Evolutionary conservation across 2,113 vertebrate genomes (phyloP).

Genomic region (Tragelaphus scriptus): DNA sequence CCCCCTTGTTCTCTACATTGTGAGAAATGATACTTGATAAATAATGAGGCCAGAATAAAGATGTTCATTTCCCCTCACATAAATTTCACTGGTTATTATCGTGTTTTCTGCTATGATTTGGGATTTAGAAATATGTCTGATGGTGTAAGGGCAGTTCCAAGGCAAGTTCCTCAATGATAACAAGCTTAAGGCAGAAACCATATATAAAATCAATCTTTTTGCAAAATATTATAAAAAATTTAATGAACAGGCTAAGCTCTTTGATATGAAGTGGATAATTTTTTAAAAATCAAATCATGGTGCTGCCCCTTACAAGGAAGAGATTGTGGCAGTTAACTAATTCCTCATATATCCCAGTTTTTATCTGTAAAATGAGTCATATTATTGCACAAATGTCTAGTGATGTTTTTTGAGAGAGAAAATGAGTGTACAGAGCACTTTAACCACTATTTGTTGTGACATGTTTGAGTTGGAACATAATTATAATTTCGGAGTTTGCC

Average conservation of each 20-base stretch:
- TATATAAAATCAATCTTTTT: background rate
- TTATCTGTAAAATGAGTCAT: background rate
- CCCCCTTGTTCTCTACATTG: background rate
- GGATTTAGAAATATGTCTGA: background rate
- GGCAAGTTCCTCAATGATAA: background rate
- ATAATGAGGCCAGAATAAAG: background rate
- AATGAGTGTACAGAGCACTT: background rate
- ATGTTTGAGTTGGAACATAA: background rate
- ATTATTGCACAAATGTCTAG: background rate
- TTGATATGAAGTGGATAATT: background rate
- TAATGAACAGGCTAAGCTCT: background rate
- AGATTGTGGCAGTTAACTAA: background rate
- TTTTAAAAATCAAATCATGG: background rate
- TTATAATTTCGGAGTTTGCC: background rate
- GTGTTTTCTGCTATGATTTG: background rate
- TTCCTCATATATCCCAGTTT: background rate
- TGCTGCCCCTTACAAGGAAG: background rate
- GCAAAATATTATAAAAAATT: background rate
- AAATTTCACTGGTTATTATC: background rate
- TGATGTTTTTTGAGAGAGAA: background rate
- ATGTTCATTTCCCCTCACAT: background rate
- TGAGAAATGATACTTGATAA: background rate
- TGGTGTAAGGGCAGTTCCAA: background rate
- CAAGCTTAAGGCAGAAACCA: background rate
- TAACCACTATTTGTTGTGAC: background rate